phyloP scores from a whole-genome alignment of 1,140 invertebrate genomes.

The Parasteatoda tepidariorum region DNA sequence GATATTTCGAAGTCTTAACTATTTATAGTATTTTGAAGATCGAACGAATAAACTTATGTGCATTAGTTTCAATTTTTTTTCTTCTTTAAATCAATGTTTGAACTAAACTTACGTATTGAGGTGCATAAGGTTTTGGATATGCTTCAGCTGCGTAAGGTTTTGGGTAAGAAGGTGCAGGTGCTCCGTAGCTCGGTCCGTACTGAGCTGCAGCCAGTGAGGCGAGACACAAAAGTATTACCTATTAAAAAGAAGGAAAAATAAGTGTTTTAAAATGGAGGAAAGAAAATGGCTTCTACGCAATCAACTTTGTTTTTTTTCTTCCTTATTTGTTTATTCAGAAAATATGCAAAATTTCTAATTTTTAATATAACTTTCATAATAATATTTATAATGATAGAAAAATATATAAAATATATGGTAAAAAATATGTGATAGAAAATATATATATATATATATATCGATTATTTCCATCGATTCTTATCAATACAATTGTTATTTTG shows the following conservation, averaged over 20 bases:
- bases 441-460: too few relatives aligned
- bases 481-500: too few relatives aligned
- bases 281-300: neutral
- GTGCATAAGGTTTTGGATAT: constrained; percentile 18
- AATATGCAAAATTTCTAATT: too few relatives aligned
- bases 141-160: constrained; percentile 13
- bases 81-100: neutral
- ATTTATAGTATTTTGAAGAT: neutral
- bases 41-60: neutral
- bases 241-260: neutral
- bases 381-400: too few relatives aligned
- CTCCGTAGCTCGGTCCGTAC: constrained; percentile 35
- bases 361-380: too few relatives aligned
- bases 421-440: too few relatives aligned
- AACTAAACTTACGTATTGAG: neutral
- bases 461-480: too few relatives aligned
- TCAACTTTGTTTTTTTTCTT: neutral
- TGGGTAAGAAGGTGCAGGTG: neutral
- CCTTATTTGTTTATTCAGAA: too few relatives aligned
- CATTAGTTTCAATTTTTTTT: neutral
- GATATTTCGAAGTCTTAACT: neutral
- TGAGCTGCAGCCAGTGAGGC: constrained; percentile 35
- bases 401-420: too few relatives aligned
- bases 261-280: neutral
- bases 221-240: constrained; percentile 25